Percentiles rank a stretch among this genome's conserved stretches.
phyloP scores from a whole-genome alignment of 1,140 invertebrate species.

The Wiebesia pumilae region DNA sequence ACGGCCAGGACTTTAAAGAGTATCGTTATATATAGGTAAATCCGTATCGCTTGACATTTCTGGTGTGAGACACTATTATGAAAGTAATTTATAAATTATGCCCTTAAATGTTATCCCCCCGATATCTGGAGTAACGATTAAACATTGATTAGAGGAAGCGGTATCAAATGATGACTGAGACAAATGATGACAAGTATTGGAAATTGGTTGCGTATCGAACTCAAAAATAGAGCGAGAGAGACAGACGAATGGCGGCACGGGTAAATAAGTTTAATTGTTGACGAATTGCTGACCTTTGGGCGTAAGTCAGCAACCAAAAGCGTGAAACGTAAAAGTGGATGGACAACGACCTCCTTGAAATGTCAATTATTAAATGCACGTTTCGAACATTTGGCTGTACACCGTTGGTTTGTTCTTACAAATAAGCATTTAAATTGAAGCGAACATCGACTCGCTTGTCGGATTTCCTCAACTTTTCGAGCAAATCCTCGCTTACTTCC shows the following conservation, averaged over 20 bases:
- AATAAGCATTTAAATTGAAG: background rate
- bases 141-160: background rate
- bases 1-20: background rate
- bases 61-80: background rate
- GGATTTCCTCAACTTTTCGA: background rate
- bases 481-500: too few species aligned
- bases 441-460: background rate
- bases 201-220: too few species aligned
- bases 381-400: background rate
- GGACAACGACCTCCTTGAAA: background rate
- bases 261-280: background rate
- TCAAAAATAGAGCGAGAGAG: background rate
- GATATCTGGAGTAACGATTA: background rate
- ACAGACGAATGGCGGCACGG: background rate
- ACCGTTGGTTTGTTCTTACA: background rate
- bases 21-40: background rate
- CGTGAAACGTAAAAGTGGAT: background rate
- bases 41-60: background rate
- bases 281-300: background rate
- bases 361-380: background rate
- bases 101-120: too few species aligned
- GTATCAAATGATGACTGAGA: background rate
- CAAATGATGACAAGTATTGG: too few species aligned
- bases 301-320: background rate
- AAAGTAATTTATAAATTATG: background rate